Base-by-base conservation (phyloP, 2,888 invertebrate genomes). In the Coelopa pilipes region DNA sequence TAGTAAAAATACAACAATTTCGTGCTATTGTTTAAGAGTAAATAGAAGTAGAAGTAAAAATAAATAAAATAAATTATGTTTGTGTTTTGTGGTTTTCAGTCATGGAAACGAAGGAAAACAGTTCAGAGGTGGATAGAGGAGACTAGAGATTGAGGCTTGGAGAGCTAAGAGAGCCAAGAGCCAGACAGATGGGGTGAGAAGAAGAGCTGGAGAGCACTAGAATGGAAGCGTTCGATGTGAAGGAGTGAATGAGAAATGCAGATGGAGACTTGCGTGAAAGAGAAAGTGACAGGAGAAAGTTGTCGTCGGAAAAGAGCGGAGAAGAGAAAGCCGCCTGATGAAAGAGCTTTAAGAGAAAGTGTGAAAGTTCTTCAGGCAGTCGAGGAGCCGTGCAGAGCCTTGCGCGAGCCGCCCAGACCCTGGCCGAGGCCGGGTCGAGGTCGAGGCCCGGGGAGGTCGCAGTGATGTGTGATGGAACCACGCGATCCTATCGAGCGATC, bases 321-420 rank as follows among this genome's bases (percentile, higher is more conserved):
- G 76, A 76, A 80, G 79, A 57, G 67, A 72, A 71, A 70, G 60
- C 60, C 10, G 10, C 21, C 15, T 49, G 19, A 50, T 7, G 4
- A 34, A 2, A 66, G 66, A 66, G 17, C 5, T 49, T 70, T n/a
- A 24, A 62, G 70, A 62, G 60, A 70, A 70, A 62, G 63, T 62
- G 53, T 24, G 15, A 55, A 68, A 53, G 50, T 50, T 7, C 15
- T 50, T 7, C 15, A 21, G 21, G 12, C 4, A 7, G 15, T 49
- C 15, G 17, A 53, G 49, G 50, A 24, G n/a, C n/a, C n/a, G n/a
- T n/a, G n/a, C n/a, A 75, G 76, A 81, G 76, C 75, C 70, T 73
- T 72, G 78, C 76, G 78, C 78, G 76, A 82, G 81, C 81, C 34
- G 34, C 77, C 78, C 34, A 34, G n/a, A n/a, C n/a, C n/a, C n/a